A percentile compares a stretch with the other conserved stretches of the same genome.
Conservation (phyloP, 2,113 vertebrate species). For the Rhinichthys klamathensis region DNA sequence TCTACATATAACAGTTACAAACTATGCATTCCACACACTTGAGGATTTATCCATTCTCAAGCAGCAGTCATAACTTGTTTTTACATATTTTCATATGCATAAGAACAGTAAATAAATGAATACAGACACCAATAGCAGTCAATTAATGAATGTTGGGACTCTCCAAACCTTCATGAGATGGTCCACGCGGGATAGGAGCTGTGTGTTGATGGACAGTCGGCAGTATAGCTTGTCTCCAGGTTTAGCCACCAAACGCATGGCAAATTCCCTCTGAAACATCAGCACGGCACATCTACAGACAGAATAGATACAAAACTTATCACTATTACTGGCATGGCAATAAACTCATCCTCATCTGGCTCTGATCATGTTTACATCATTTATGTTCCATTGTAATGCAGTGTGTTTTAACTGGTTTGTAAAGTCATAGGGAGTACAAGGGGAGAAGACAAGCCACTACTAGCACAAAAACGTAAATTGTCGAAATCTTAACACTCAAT, state of each 20-base stretch:
- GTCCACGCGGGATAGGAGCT: conserved; percentile 92
- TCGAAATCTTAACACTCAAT: not conserved
- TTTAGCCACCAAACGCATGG: conserved; percentile 91
- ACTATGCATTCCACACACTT: not conserved
- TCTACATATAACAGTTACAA: not conserved
- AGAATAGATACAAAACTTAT: not conserved
- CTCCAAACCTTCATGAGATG: conserved; percentile 93
- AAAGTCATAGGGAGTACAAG: not conserved
- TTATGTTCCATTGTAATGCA: not conserved
- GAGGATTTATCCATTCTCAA: not conserved
- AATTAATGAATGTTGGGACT: no score
- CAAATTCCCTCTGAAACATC: conserved; percentile 99
- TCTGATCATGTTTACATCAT: not conserved
- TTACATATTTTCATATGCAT: not conserved
- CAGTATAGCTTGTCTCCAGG: conserved; percentile 95
- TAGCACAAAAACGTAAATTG: not conserved
- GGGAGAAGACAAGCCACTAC: not conserved
- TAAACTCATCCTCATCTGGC: not conserved
- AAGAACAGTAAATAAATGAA: not conserved
- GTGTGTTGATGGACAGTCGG: conserved; percentile 95
- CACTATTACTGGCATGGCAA: not conserved
- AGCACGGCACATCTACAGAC: conserved; percentile 87
- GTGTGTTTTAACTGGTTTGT: not conserved
- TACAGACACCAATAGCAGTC: not conserved
- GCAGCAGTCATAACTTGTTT: not conserved